A percentile compares a stretch with the other conserved stretches of the same genome.
Conservation (phyloP, 2,113 vertebrate genomes). For the Halichoeres trimaculatus region DNA sequence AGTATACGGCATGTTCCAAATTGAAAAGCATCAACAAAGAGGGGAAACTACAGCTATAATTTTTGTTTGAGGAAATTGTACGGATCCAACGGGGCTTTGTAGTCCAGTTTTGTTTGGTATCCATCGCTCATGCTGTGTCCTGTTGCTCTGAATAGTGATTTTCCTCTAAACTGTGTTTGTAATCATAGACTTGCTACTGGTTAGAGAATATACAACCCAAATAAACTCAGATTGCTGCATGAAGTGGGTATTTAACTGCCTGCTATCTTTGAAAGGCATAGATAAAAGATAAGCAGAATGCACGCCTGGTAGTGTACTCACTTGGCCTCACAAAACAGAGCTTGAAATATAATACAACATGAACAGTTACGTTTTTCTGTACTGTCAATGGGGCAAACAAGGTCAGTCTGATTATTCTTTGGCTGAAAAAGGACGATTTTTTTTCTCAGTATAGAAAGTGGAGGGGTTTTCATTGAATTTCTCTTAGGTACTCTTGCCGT, state of each 20-base stretch:
- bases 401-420: too few species aligned
- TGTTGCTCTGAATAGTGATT: constrained; percentile 7
- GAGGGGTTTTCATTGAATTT: too few species aligned
- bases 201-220: not conserved
- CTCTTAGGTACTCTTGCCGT: too few species aligned
- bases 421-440: too few species aligned
- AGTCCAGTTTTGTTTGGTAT: constrained; percentile 7
- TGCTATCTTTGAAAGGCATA: not conserved
- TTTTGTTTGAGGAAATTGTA: constrained; percentile 10
- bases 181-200: constrained; percentile 1
- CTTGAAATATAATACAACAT: too few species aligned
- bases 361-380: too few species aligned
- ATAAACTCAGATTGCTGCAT: not conserved
- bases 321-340: too few species aligned
- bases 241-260: not conserved
- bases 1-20: constrained; percentile 12
- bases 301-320: too few species aligned
- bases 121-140: constrained; percentile 13
- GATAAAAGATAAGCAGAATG: not conserved
- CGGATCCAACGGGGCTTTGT: constrained; percentile 2
- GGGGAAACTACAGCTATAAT: not conserved
- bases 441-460: too few species aligned
- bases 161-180: constrained; percentile 12
- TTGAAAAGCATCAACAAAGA: constrained; percentile 10
- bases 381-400: too few species aligned